phyloP scores from a whole-genome alignment of 2,797 vertebrate species.

The Squalus acanthias region DNA sequence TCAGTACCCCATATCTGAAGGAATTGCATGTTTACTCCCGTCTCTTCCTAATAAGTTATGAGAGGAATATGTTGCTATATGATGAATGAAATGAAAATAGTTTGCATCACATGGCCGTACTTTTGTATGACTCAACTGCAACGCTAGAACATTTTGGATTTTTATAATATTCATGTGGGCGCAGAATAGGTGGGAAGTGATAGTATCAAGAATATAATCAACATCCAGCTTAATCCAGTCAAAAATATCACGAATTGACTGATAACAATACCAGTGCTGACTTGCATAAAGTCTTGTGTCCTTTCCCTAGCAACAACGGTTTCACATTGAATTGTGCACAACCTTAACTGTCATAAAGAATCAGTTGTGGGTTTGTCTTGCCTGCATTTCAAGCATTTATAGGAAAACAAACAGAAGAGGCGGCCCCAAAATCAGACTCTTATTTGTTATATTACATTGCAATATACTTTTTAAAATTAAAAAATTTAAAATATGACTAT shows the following conservation, averaged over 20 bases:
- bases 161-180: not conserved
- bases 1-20: not conserved
- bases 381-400: not conserved
- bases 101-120: not conserved
- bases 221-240: not conserved
- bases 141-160: not conserved
- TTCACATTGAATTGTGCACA: not conserved
- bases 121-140: not conserved
- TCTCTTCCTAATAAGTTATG: not conserved
- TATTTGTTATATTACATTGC: not conserved
- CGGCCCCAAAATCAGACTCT: not conserved
- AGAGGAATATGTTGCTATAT: not conserved
- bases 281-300: not conserved
- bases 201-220: not conserved
- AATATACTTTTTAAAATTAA: not conserved
- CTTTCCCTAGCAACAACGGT: not conserved
- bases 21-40: not conserved
- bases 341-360: not conserved
- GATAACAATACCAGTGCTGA: not conserved
- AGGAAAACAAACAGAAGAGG: not conserved
- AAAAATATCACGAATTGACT: not conserved
- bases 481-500: not conserved
- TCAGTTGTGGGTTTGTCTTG: not conserved
- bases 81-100: not conserved
- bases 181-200: not conserved